phyloP scores from a whole-genome alignment of 2,888 invertebrate species.

The Panzeria rudis region DNA sequence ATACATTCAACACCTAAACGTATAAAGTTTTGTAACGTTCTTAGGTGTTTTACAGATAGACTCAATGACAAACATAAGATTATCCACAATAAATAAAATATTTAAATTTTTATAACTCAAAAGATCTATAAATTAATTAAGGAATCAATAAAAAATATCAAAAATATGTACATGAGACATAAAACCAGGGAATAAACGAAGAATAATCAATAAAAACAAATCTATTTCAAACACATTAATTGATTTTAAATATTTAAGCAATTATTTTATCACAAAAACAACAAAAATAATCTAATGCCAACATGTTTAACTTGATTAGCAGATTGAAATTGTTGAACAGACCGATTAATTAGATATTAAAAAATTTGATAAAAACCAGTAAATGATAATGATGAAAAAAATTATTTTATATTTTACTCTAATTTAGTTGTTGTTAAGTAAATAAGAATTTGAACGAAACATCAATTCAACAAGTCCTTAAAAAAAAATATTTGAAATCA shows the following conservation, averaged over 20 bases:
- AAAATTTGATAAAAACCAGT: slow-evolving; percentile 25
- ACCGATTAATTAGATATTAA: slow-evolving; percentile 26
- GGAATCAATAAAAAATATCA: not conserved
- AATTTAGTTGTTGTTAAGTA: slow-evolving; percentile 21
- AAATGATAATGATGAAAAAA: slow-evolving; percentile 25
- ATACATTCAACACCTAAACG: too few relatives aligned
- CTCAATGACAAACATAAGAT: not conserved
- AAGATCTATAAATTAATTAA: slow-evolving; percentile 12
- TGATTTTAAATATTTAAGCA: slow-evolving; percentile 31
- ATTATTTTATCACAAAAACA: slow-evolving; percentile 31
- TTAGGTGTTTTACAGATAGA: too few relatives aligned
- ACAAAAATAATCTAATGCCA: not conserved
- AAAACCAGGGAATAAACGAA: not conserved
- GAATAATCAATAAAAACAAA: slow-evolving; percentile 5
- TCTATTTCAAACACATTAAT: slow-evolving; percentile 20
- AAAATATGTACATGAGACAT: not conserved
- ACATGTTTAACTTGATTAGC: slow-evolving; percentile 51
- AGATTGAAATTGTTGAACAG: not conserved
- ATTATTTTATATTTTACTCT: slow-evolving; percentile 10
- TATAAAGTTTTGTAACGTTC: too few relatives aligned
- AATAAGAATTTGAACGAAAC: slow-evolving; percentile 29
- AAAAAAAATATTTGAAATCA: slow-evolving; percentile 4
- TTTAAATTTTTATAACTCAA: not conserved
- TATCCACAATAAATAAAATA: not conserved
- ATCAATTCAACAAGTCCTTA: slow-evolving; percentile 37